Conservation (phyloP, 2,797 vertebrate genomes). For the Clarias laeviceps region DNA sequence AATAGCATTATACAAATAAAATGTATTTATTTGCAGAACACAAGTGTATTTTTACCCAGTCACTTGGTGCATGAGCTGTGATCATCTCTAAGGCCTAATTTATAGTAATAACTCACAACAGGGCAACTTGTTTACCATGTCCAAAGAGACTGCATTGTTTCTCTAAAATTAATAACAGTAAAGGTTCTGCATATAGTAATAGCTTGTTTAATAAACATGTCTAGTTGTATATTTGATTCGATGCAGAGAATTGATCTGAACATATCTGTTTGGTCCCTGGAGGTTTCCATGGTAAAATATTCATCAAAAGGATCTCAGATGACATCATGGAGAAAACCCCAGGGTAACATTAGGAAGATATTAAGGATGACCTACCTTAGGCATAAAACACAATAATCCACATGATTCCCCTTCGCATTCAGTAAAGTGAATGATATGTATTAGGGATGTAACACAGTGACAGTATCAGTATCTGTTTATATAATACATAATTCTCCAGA, state of each 20-base stretch:
- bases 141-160: slow-evolving; percentile 38
- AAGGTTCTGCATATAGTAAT: slow-evolving; percentile 19
- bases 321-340: slow-evolving; percentile 53
- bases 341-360: slow-evolving; percentile 56
- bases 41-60: slow-evolving; percentile 43
- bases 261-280: slow-evolving; percentile 33
- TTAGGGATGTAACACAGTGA: neutral
- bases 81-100: neutral
- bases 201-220: slow-evolving; percentile 46
- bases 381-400: slow-evolving; percentile 39
- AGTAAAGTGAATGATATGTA: slow-evolving; percentile 27
- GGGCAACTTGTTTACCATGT: slow-evolving; percentile 34
- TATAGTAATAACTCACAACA: slow-evolving; percentile 24
- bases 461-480: slow-evolving; percentile 1
- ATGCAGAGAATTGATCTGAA: slow-evolving; percentile 37
- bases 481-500: neutral
- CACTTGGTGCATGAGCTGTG: slow-evolving; percentile 24
- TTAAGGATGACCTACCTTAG: slow-evolving; percentile 51
- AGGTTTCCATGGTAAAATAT: slow-evolving; percentile 38
- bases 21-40: neutral
- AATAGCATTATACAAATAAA: neutral
- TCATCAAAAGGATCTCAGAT: slow-evolving; percentile 52
- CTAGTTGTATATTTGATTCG: slow-evolving; percentile 2
- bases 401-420: slow-evolving; percentile 44
- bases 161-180: slow-evolving; percentile 40